A percentile compares a stretch with the other conserved stretches of the same genome.
phyloP scores from a whole-genome alignment of 2,797 vertebrate genomes.

The Pangasius djambal region DNA sequence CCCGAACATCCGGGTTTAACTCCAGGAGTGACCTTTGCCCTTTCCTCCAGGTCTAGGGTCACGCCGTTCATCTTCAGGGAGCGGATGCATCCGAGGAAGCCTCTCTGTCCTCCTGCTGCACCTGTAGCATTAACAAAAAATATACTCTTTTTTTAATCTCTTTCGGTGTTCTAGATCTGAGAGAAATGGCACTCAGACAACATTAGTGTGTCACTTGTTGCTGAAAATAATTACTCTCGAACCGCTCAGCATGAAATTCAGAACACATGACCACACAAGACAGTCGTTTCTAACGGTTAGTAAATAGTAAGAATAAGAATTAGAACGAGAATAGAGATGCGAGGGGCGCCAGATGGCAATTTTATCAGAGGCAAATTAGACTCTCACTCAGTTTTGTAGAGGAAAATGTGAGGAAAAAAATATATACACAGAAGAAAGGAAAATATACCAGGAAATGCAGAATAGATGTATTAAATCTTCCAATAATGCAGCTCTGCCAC shows the following conservation, averaged over 20 bases:
- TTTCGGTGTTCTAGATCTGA: slow-evolving; percentile 24
- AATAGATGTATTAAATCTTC: not conserved
- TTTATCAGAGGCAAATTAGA: not conserved
- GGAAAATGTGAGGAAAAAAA: not conserved
- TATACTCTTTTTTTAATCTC: too few relatives aligned
- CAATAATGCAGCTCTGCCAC: not conserved
- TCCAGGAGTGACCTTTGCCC: slow-evolving; percentile 81
- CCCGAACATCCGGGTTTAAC: slow-evolving; percentile 91
- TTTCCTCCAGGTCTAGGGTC: slow-evolving; percentile 92
- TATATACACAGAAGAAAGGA: not conserved
- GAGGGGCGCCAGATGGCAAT: not conserved
- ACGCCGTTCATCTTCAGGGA: slow-evolving; percentile 95
- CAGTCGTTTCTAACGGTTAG: too few relatives aligned
- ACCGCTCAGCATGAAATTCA: slow-evolving; percentile 59
- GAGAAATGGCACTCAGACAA: slow-evolving; percentile 26
- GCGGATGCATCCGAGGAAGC: slow-evolving; percentile 95
- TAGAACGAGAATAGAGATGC: too few relatives aligned
- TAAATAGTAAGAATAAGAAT: too few relatives aligned
- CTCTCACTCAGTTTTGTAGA: not conserved
- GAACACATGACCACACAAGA: not conserved
- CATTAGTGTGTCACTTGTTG: slow-evolving; percentile 11
- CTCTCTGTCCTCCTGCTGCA: slow-evolving; percentile 91
- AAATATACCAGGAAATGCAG: not conserved
- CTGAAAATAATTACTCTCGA: slow-evolving; percentile 49
- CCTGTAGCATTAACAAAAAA: slow-evolving; percentile 70